A percentile compares a stretch with the other conserved stretches of the same genome.
Conservation (phyloP, 2,888 invertebrate species). For the Creontiades dilutus region DNA sequence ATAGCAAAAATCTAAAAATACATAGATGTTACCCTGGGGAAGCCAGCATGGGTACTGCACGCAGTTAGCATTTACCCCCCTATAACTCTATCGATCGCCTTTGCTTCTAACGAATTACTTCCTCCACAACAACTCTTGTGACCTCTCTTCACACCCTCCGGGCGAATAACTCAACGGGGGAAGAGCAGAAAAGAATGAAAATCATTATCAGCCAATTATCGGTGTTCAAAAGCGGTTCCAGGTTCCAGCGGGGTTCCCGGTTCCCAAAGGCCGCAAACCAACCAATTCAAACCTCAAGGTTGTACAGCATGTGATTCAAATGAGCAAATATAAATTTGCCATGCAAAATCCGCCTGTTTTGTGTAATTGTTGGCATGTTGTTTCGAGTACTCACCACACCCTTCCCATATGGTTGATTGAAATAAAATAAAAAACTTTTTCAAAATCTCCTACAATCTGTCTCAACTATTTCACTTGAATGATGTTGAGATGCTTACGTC, state of each 20-base stretch:
- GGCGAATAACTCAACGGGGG: background rate
- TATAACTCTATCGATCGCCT: no score
- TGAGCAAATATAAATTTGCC: background rate
- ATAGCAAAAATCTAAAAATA: no score
- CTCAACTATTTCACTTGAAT: no score
- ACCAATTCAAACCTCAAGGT: background rate
- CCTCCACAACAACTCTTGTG: background rate
- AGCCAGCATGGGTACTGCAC: no score
- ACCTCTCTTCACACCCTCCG: background rate
- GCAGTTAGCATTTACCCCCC: no score
- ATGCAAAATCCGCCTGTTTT: background rate
- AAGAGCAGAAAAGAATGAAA: background rate
- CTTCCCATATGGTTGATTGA: constrained; percentile 13
- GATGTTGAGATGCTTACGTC: no score
- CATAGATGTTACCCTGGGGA: no score
- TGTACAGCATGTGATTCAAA: background rate
- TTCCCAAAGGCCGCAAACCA: background rate
- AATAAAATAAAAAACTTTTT: background rate
- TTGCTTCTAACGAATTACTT: background rate
- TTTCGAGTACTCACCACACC: background rate
- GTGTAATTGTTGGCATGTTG: no score
- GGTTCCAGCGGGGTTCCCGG: background rate
- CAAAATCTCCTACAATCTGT: background rate
- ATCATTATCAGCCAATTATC: constrained; percentile 14
- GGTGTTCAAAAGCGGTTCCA: constrained; percentile 4